Conservation (phyloP, 2,888 invertebrate species). For the Encarsia formosa region DNA sequence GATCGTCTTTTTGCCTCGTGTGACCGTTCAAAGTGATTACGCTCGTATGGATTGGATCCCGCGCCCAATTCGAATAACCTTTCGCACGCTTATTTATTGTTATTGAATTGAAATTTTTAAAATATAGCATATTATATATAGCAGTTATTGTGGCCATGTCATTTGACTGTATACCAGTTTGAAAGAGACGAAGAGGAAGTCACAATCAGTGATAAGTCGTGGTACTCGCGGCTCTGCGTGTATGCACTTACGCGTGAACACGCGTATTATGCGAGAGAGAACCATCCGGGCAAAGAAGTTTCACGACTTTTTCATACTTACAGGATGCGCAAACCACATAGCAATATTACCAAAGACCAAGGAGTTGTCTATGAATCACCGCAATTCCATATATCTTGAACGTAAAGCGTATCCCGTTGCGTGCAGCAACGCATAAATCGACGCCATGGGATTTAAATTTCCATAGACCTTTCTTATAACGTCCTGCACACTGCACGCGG, state of each 20-base stretch:
- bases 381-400: slow-evolving; percentile 41
- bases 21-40: slow-evolving; percentile 38
- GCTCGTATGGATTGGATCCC: slow-evolving; percentile 44
- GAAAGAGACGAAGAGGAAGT: slow-evolving; percentile 8
- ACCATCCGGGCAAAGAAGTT: not conserved
- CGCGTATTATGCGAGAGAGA: slow-evolving; percentile 6
- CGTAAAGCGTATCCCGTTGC: slow-evolving; percentile 30
- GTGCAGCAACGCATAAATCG: slow-evolving; percentile 32
- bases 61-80: too few relatives aligned
- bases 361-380: slow-evolving; percentile 41
- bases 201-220: slow-evolving; percentile 9
- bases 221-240: not conserved
- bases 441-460: slow-evolving; percentile 39
- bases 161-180: not conserved
- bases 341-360: slow-evolving; percentile 38
- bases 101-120: too few relatives aligned
- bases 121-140: too few relatives aligned
- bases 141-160: too few relatives aligned
- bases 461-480: too few relatives aligned
- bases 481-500: too few relatives aligned
- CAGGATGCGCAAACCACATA: slow-evolving; percentile 37
- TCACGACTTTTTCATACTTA: slow-evolving; percentile 16
- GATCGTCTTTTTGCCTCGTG: slow-evolving; percentile 11
- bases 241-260: slow-evolving; percentile 13
- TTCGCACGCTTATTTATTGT: too few relatives aligned